phyloP scores from a whole-genome alignment of 2,113 vertebrate species.

The Sminthopsis crassicaudata region DNA sequence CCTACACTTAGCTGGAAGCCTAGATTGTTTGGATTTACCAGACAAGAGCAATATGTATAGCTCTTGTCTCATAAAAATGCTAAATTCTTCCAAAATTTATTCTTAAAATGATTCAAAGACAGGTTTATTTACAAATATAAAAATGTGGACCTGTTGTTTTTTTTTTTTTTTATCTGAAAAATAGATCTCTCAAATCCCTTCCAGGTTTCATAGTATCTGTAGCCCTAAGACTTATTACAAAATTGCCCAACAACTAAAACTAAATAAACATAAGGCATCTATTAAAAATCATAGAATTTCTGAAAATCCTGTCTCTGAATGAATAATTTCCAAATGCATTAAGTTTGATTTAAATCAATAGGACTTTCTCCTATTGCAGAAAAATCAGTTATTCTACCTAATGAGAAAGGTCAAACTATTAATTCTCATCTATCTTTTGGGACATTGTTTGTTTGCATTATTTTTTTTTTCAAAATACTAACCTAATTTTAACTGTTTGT shows the following conservation, averaged over 20 bases:
- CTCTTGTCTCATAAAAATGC: not conserved
- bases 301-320: not conserved
- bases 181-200: not conserved
- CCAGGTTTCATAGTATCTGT: not conserved
- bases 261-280: not conserved
- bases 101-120: not conserved
- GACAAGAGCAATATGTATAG: not conserved
- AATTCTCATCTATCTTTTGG: not conserved
- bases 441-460: not conserved
- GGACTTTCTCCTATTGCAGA: not conserved
- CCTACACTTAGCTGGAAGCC: not conserved
- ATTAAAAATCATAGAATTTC: not conserved
- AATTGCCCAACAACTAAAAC: not conserved
- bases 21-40: not conserved
- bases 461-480: not conserved
- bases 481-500: not conserved
- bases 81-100: not conserved
- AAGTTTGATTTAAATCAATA: not conserved
- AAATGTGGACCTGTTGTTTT: too few species aligned
- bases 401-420: not conserved
- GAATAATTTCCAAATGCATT: not conserved
- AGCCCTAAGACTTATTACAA: not conserved
- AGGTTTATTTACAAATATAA: not conserved
- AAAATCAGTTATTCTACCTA: not conserved
- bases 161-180: not conserved